Conservation (phyloP, 2,113 vertebrate species). For the Xiphophorus couchianus region DNA sequence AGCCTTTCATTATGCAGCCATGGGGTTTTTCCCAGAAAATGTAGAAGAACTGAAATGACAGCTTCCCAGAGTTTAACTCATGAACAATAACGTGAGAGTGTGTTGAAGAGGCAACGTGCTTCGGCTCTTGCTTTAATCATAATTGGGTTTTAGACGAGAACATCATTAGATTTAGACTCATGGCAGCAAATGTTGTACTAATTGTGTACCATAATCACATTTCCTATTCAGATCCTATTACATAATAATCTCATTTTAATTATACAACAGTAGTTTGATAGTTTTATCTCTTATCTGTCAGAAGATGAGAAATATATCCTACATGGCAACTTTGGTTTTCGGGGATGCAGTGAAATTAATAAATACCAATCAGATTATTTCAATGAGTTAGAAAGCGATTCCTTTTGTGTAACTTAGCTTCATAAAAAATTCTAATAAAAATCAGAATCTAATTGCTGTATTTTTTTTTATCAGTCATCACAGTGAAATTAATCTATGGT, state of each 20-base stretch:
- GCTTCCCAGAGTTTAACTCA: slow-evolving; percentile 10
- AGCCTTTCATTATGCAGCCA: slow-evolving; percentile 63
- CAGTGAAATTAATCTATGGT: no score
- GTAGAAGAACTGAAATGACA: slow-evolving; percentile 45
- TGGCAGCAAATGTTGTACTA: slow-evolving; percentile 20
- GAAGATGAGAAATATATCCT: not conserved
- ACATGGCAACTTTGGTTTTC: not conserved
- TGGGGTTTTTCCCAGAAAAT: slow-evolving; percentile 64
- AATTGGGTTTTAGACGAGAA: slow-evolving; percentile 50
- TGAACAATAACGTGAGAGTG: slow-evolving; percentile 46
- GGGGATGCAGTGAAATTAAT: not conserved
- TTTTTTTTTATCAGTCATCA: no score
- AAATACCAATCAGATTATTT: slow-evolving; percentile 11
- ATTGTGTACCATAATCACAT: slow-evolving; percentile 27
- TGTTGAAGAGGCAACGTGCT: slow-evolving; percentile 12
- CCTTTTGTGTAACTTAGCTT: not conserved
- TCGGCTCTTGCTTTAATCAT: slow-evolving; percentile 42
- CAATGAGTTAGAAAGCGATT: not conserved
- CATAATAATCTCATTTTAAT: slow-evolving; percentile 27
- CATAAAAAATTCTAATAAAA: no score
- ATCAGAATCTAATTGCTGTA: no score
- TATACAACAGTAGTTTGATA: slow-evolving; percentile 21
- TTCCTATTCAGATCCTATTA: slow-evolving; percentile 33
- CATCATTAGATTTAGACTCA: slow-evolving; percentile 33
- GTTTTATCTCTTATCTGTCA: slow-evolving; percentile 1